phyloP scores from a whole-genome alignment of 2,797 vertebrate species.

The Myripristis jacobus region DNA sequence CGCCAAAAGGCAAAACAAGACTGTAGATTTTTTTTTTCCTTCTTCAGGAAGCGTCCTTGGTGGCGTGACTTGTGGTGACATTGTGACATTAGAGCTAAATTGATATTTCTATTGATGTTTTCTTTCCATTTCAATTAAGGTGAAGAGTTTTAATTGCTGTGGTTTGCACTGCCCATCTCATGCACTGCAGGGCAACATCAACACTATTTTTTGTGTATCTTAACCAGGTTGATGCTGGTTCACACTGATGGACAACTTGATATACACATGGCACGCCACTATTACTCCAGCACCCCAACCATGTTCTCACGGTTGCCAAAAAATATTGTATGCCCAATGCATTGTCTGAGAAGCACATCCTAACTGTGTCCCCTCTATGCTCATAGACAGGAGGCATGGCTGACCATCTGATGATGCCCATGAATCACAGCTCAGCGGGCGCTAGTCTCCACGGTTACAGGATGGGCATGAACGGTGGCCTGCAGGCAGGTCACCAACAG shows the following conservation, averaged over 20 bases:
- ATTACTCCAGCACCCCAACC: background rate
- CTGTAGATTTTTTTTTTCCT: conserved; percentile 56
- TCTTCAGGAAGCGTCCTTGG: conserved; percentile 49
- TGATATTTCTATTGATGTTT: background rate
- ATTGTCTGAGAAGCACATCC: conserved; percentile 26
- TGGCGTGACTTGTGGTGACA: conserved; percentile 46
- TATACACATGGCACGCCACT: background rate
- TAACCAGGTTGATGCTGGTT: background rate
- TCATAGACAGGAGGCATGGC: conserved; percentile 86
- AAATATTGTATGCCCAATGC: conserved; percentile 28
- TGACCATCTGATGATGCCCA: conserved; percentile 95
- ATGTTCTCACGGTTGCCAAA: conserved; percentile 17
- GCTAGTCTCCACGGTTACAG: conserved; percentile 90
- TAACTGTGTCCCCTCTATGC: conserved; percentile 67
- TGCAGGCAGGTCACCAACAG: conserved; percentile 87
- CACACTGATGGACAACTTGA: background rate
- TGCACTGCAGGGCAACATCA: background rate
- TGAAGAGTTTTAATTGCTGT: conserved; percentile 2
- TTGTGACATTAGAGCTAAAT: conserved; percentile 29
- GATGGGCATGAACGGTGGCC: conserved; percentile 88
- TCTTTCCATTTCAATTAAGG: conserved; percentile 16
- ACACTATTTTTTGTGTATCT: conserved; percentile 16
- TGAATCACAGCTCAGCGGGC: conserved; percentile 87
- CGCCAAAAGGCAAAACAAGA: conserved; percentile 46
- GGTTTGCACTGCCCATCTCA: background rate